phyloP scores from a whole-genome alignment of 2,797 vertebrate genomes.

The Tokudaia tokunoshimensis region DNA sequence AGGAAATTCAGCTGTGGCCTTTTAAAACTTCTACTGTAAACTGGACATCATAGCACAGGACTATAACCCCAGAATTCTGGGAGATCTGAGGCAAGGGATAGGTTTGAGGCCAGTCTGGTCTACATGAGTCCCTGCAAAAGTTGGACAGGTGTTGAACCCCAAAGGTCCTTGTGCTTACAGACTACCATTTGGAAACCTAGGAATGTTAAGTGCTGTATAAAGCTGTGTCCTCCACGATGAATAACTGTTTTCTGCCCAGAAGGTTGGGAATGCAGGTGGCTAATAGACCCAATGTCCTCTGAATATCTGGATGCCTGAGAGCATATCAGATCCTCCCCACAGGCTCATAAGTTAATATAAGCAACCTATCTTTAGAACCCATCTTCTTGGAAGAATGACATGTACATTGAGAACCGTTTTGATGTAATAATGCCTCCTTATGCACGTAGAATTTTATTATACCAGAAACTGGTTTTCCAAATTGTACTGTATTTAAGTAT shows the following conservation, averaged over 20 bases:
- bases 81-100: background rate
- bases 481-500: background rate
- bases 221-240: background rate
- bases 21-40: background rate
- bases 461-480: background rate
- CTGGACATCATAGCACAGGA: background rate
- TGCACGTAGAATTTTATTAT: background rate
- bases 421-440: background rate
- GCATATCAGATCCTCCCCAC: background rate
- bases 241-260: background rate
- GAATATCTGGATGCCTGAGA: background rate
- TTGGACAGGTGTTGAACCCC: background rate
- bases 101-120: background rate
- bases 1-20: background rate
- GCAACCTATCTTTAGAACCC: background rate
- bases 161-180: background rate
- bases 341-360: background rate
- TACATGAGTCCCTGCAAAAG: background rate
- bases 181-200: background rate
- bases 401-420: background rate
- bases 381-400: background rate
- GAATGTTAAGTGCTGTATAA: background rate
- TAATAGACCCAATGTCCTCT: background rate
- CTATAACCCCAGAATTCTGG: slow-evolving; percentile 1
- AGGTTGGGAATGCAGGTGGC: background rate